These are phyloP conservation scores for Macquaria ambigua DNA, from an alignment of 2,113 vertebrate genomes.

Conservation along the genomic window DNA sequence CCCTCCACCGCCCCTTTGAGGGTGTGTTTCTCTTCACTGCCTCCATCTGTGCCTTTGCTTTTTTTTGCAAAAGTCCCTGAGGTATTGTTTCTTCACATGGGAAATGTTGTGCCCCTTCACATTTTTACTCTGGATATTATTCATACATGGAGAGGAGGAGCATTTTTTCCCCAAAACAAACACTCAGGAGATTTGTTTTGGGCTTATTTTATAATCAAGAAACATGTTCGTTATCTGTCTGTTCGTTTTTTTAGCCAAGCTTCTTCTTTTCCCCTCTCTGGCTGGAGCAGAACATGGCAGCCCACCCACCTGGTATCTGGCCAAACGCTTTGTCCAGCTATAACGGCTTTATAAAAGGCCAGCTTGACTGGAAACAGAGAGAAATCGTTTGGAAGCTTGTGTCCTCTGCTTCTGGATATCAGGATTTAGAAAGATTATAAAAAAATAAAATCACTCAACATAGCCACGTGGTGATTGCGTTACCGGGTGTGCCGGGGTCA, in stretches of 20 bases:
- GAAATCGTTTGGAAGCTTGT: constrained; percentile 25
- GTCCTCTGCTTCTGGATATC: constrained; percentile 10
- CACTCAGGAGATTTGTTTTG: constrained; percentile 27
- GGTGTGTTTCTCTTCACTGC: constrained; percentile 56
- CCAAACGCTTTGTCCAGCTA: constrained; percentile 56
- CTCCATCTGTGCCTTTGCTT: constrained; percentile 61
- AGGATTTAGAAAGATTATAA: constrained; percentile 53
- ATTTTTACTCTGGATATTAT: constrained; percentile 46
- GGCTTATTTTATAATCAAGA: constrained; percentile 36
- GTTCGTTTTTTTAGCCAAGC: constrained; percentile 22
- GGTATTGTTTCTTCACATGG: constrained; percentile 42
- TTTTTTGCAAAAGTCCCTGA: constrained; percentile 26
- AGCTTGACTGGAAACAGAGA: constrained; percentile 45
- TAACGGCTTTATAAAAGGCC: constrained; percentile 57
- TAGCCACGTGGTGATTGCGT: constrained; percentile 17
- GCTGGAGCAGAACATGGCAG: constrained; percentile 31
- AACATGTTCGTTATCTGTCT: constrained; percentile 42
- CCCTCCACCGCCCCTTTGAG: constrained; percentile 49
- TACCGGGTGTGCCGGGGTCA: background rate
- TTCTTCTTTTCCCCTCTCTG: constrained; percentile 21
- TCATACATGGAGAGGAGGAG: background rate
- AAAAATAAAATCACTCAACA: constrained; percentile 31
- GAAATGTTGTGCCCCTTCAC: constrained; percentile 34
- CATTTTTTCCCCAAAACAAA: constrained; percentile 5
- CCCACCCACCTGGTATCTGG: constrained; percentile 33